Evolutionary conservation across 1,140 invertebrate species (phyloP), one percentile per base, ranked within the genome.

Genomic region (Drosophila takahashii): DNA sequence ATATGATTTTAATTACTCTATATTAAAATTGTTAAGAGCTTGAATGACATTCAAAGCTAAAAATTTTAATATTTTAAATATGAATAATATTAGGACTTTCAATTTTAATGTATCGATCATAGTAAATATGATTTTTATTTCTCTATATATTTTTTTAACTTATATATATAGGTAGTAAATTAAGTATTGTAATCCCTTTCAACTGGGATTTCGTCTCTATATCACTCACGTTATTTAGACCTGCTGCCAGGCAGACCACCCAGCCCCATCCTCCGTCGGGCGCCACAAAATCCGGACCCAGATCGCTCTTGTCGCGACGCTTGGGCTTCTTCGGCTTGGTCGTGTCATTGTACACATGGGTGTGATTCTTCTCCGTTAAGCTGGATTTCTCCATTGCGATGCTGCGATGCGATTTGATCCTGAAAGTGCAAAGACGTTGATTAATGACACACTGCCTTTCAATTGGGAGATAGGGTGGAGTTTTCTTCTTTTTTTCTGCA

Each of bases 221-320:
- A 36, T 50, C 44, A 76, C 90, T 83, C 39, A 91, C 90, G 51
- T 91, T 92, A 51, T 73, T 87, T 0, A 89, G 13, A 13, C 91
- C 91, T 0, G 91, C 89, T n/a, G 91, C 90, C 15, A 92, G 13
- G 60, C 90, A 91, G 8, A 92, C 81, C 6, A 91, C 74, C 91
- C 91, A 92, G 15, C 90, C 90, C 91, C 91, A 92, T 16, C 91
- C 91, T 13, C 91, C 91, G 66, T 92, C 91, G 34, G 91, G 91
- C 3, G 91, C 91, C 42, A 92, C 77, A 27, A 92, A 92, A 74
- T 92, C 69, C 10, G 89, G 72, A 1, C 91, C 91, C 59, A 92
- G 54, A 60, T 92, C 90, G 60, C 78, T 86, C 60, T 92, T 92
- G 56, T 92, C 86, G 3, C 89, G 73, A 16, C 85, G 74, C 42